These are phyloP conservation scores for Riptortus pedestris DNA, from an alignment of 1,140 invertebrate genomes.

Conservation along the genomic window DNA sequence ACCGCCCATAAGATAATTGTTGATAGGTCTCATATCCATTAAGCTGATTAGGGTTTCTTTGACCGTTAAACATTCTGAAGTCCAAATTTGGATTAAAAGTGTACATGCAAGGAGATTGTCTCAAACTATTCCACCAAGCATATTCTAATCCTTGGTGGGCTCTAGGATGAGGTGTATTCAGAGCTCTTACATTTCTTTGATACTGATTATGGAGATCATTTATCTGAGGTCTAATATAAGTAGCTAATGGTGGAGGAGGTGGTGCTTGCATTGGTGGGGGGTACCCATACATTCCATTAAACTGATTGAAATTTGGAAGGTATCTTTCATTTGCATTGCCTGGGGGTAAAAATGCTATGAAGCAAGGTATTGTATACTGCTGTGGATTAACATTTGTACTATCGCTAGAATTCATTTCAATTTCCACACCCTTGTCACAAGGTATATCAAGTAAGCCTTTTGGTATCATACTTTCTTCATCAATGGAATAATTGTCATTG, in stretches of 20 bases:
- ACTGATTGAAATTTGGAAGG: neutral
- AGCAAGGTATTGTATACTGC: neutral
- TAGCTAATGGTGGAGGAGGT: neutral
- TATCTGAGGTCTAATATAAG: neutral
- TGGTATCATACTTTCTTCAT: constrained; percentile 16
- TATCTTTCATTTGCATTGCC: neutral
- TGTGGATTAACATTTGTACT: neutral
- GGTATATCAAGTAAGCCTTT: constrained; percentile 5
- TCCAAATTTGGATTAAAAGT: neutral
- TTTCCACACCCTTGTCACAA: neutral
- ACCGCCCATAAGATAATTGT: neutral
- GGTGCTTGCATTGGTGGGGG: neutral
- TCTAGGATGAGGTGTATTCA: neutral
- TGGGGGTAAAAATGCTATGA: neutral
- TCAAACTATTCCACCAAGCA: neutral
- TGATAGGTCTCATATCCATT: neutral
- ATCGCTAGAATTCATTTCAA: neutral
- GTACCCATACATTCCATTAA: neutral
- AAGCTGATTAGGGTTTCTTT: neutral
- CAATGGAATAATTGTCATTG: neutral
- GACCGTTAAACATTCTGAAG: neutral
- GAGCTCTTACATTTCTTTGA: neutral
- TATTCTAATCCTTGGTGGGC: neutral
- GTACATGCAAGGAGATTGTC: neutral
- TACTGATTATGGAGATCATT: neutral